These are phyloP conservation scores for Galleria mellonella DNA, from an alignment of 1,140 invertebrate genomes.

Conservation along the genomic window DNA sequence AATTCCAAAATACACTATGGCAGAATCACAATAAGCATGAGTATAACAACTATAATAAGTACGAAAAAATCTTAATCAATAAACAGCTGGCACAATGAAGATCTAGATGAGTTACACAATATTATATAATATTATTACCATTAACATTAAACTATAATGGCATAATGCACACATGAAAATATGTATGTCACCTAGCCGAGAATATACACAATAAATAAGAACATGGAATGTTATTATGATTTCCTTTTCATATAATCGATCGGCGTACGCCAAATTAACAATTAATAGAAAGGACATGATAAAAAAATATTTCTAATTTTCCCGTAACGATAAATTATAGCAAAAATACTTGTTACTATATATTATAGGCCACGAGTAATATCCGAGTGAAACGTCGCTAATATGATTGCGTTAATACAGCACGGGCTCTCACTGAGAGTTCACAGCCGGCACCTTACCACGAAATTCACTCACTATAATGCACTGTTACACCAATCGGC, in stretches of 20 bases:
- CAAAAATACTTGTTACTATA: slow-evolving; percentile 65
- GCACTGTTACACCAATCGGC: too few species aligned
- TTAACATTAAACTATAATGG: slow-evolving; percentile 46
- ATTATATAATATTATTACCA: slow-evolving; percentile 31
- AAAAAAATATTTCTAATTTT: slow-evolving; percentile 62
- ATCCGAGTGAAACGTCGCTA: neutral
- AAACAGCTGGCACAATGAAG: slow-evolving; percentile 70
- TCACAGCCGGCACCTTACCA: too few species aligned
- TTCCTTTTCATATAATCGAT: slow-evolving; percentile 31
- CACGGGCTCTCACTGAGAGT: too few species aligned
- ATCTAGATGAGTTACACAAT: slow-evolving; percentile 60
- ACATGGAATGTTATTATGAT: slow-evolving; percentile 71
- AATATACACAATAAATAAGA: slow-evolving; percentile 73
- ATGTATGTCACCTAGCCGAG: slow-evolving; percentile 59
- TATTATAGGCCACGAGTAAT: slow-evolving; percentile 32
- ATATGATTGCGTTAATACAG: too few species aligned
- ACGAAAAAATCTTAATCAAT: slow-evolving; percentile 62
- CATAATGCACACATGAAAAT: slow-evolving; percentile 66
- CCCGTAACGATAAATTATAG: slow-evolving; percentile 68
- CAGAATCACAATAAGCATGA: slow-evolving; percentile 57
- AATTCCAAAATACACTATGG: slow-evolving; percentile 58
- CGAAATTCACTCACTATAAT: too few species aligned
- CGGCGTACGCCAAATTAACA: slow-evolving; percentile 22
- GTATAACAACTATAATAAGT: slow-evolving; percentile 63
- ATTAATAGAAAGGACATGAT: slow-evolving; percentile 43